Evolutionary conservation across 2,113 vertebrate genomes (phyloP), one percentile per base, ranked within the genome.

Genomic region (Pterophyllum scalare): DNA sequence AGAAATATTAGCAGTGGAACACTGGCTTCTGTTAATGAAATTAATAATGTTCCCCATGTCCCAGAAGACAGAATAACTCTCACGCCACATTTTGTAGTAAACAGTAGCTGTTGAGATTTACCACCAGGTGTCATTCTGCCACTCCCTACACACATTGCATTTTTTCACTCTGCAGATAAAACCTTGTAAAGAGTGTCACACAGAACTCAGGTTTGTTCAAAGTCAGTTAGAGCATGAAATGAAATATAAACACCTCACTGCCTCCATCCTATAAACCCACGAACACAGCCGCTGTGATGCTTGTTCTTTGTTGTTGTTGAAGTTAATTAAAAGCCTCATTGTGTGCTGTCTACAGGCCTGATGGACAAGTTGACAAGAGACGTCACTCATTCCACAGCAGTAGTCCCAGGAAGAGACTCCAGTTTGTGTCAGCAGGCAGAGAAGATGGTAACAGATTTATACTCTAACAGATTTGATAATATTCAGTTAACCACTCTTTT

Each of bases 321-420:
- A 59, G 24, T 59, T 26, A 28, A 52, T 33, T 56, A 22, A 60
- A 60, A 67, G 14, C 59, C 58, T 28, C 10, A 1, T 8, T 38
- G 35, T 83, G 59, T 67, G 13, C 31, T 15, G 6, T 75, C 33
- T 46, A 1, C 65, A 99, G 97, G 82, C 95, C 92, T 89, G 96
- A 97, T 76, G 92, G 95, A 80, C 93, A 94, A 62, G 95, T 92
- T 31, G 97, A 97, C 92, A 95, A 96, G 92, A 93, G 96, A 87
- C 96, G 95, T 77, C 96, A 90, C 7, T 96, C 83, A 58, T 96
- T 87, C 84, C 95, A 59, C 90, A 89, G 75, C 95, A 74, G 87
- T 92, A 96, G 88, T 77, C 92, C 97, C 56, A 96, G 96, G 77
- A 98, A 97, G 90, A 97, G 95, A 79, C 97, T 99, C 75, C 97